Conservation (phyloP, 2,113 vertebrate species). For the Ailurus styani region DNA sequence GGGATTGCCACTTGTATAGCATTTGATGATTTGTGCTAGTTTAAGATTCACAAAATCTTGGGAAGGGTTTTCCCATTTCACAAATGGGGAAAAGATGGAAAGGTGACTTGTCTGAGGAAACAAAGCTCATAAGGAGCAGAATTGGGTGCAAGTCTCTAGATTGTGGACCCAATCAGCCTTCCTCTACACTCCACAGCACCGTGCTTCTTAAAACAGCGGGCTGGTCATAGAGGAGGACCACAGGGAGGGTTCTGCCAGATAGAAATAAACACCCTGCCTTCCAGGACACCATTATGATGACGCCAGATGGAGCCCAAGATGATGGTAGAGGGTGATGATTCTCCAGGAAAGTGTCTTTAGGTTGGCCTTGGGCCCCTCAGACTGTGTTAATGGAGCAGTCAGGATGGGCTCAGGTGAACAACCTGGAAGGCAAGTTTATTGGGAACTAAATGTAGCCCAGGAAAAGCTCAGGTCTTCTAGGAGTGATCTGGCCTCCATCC, state of each 20-base stretch:
- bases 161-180: background rate
- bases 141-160: background rate
- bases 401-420: background rate
- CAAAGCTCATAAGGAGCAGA: background rate
- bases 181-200: no score
- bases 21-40: background rate
- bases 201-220: background rate
- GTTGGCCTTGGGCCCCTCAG: background rate
- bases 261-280: background rate
- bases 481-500: background rate
- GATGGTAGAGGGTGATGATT: background rate
- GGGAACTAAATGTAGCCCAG: background rate
- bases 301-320: background rate
- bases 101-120: background rate
- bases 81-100: background rate
- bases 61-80: background rate
- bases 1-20: background rate
- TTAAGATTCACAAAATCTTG: background rate
- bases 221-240: background rate
- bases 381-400: background rate
- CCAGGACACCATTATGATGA: background rate
- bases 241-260: background rate
- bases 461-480: background rate
- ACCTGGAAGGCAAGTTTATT: background rate
- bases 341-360: background rate